phyloP scores from a whole-genome alignment of 2,888 invertebrate species.

The Hermaeophaga mercurialis region DNA sequence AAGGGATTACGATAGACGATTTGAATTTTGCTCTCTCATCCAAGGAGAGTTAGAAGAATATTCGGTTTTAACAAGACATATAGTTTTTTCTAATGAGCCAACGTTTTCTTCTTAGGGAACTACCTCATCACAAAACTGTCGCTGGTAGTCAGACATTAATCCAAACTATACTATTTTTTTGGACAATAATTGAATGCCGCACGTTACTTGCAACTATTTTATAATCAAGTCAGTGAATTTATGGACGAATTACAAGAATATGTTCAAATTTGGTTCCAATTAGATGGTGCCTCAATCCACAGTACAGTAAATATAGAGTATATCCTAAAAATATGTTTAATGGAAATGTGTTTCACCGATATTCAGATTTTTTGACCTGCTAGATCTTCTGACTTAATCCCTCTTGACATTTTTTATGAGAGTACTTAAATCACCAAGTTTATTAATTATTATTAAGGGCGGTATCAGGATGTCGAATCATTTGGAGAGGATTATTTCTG shows the following conservation, averaged over 20 bases:
- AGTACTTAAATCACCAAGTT: slow-evolving; percentile 17
- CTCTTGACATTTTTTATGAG: slow-evolving; percentile 22
- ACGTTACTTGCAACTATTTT: not conserved
- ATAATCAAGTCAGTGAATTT: not conserved
- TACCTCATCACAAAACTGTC: too few species aligned
- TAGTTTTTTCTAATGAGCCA: not conserved
- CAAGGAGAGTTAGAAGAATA: not conserved
- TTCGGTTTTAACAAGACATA: slow-evolving; percentile 10
- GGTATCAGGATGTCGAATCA: slow-evolving; percentile 20
- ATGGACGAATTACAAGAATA: slow-evolving; percentile 11
- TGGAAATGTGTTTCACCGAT: slow-evolving; percentile 23
- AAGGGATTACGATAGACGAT: not conserved
- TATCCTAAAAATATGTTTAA: slow-evolving; percentile 20
- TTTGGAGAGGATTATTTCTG: slow-evolving; percentile 21
- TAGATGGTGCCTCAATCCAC: slow-evolving; percentile 23
- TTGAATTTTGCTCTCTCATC: not conserved
- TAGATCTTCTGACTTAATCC: slow-evolving; percentile 22
- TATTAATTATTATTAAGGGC: slow-evolving; percentile 8
- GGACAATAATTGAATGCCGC: not conserved
- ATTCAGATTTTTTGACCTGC: slow-evolving; percentile 21
- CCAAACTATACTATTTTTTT: not conserved
- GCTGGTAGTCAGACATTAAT: too few species aligned
- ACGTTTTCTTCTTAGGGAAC: slow-evolving; percentile 10
- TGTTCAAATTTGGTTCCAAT: slow-evolving; percentile 10
- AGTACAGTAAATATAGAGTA: slow-evolving; percentile 23